phyloP scores from a whole-genome alignment of 1,140 invertebrate genomes.

The Macrosteles quadrilineatus region DNA sequence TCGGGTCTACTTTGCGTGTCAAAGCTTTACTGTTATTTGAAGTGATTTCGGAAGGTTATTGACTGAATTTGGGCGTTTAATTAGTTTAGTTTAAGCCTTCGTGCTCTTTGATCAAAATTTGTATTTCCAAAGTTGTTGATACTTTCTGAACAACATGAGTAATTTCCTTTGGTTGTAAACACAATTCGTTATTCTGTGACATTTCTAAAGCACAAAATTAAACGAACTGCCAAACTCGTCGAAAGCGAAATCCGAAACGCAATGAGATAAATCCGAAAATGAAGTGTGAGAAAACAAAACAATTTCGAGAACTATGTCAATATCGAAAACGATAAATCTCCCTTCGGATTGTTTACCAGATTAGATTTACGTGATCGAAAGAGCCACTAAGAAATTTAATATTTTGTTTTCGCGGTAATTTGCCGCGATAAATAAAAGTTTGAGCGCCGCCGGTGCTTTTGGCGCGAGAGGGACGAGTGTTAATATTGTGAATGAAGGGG shows the following conservation, averaged over 20 bases:
- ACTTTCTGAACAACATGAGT: too few species aligned
- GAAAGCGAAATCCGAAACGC: neutral
- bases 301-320: conserved; percentile 13
- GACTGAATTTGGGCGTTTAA: too few species aligned
- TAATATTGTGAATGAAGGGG: neutral
- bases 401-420: conserved; percentile 22
- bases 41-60: too few species aligned
- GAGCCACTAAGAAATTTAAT: conserved; percentile 20
- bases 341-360: conserved; percentile 12
- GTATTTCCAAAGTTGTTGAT: too few species aligned
- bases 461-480: neutral
- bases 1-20: too few species aligned
- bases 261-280: neutral
- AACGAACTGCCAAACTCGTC: too few species aligned
- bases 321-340: conserved; percentile 11
- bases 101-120: too few species aligned
- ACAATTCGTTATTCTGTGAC: too few species aligned
- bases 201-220: too few species aligned
- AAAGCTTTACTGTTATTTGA: too few species aligned
- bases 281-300: conserved; percentile 7
- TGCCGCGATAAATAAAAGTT: conserved; percentile 18
- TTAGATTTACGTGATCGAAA: conserved; percentile 12
- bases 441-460: neutral
- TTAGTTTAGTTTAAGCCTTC: too few species aligned
- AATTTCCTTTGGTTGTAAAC: too few species aligned